phyloP scores from a whole-genome alignment of 2,888 invertebrate genomes.

The Caenorhabditis macrosperma region DNA sequence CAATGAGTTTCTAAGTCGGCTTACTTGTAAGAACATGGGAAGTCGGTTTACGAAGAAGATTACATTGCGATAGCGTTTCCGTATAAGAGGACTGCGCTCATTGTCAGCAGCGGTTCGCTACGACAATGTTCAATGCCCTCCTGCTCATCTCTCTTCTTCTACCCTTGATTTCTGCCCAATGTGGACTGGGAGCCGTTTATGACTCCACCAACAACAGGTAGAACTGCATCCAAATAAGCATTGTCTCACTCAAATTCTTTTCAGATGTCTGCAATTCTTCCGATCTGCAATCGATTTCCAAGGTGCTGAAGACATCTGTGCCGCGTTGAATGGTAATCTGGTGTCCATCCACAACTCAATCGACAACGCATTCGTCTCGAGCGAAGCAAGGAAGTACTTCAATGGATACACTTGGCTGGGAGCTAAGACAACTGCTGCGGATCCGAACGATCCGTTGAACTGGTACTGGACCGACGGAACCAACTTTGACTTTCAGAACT shows the following conservation, averaged over 20 bases:
- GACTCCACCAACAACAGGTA: neutral
- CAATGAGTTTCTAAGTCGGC: too few relatives aligned
- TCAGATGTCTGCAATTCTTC: constrained; percentile 8
- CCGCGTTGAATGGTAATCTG: neutral
- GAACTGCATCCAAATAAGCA: neutral
- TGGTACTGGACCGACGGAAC: constrained; percentile 22
- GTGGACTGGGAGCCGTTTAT: constrained; percentile 6
- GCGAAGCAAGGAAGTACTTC: neutral
- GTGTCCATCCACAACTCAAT: neutral
- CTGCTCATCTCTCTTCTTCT: constrained; percentile 2
- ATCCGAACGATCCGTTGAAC: neutral
- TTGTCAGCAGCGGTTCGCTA: too few relatives aligned
- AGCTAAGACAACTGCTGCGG: neutral
- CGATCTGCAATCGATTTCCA: neutral
- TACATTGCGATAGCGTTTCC: too few relatives aligned
- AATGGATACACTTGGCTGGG: constrained; percentile 4
- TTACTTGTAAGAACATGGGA: too few relatives aligned
- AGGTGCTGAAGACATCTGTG: constrained; percentile 17
- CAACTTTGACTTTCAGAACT: constrained; percentile 11
- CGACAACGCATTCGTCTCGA: constrained; percentile 1
- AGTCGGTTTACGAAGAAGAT: too few relatives aligned
- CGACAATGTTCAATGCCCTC: neutral
- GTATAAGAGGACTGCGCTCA: too few relatives aligned
- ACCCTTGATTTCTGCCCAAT: neutral
- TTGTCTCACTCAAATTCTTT: neutral